Evolutionary conservation across 2,888 invertebrate species (phyloP), one percentile per base, ranked within the genome.

Genomic region (Pollenia labialis): DNA sequence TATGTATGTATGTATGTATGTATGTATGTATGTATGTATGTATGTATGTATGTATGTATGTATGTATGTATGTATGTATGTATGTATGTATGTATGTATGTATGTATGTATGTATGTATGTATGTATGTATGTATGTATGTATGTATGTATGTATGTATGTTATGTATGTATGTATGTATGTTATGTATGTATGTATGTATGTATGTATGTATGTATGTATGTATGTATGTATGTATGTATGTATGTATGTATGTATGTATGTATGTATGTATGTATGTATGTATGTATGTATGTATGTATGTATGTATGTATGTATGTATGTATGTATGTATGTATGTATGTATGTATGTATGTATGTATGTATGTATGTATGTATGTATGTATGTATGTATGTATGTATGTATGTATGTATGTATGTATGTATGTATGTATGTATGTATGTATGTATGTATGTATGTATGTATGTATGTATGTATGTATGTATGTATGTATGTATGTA

Each of bases 261-360:
- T 56, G 56, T 56, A 56, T 56, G 56, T 56, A 56, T 56, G 56
- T 56, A 56, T 56, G 56, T 56, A 56, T 56, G 56, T 56, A 56
- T 56, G 56, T 56, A 56, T 56, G 56, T 56, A 56, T 56, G 56
- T 56, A 56, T 56, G 56, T 56, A 56, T 56, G 56, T 56, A 56
- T 56, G 56, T 56, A 56, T 56, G 56, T 56, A 56, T 56, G 56
- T 56, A 56, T 56, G 56, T 56, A 56, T 56, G 56, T 56, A 56
- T 56, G 56, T 56, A 56, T 56, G 56, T 56, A 56, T 18, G 56
- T 56, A 56, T 56, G 56, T 56, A 56, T 56, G 56, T 56, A 56
- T 56, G 56, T 56, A 56, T 56, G 56, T 56, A 56, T 56, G 56
- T 56, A 56, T 56, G 56, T 23, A 56, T 56, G 56, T 56, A 56